Evolutionary conservation across 2,888 invertebrate genomes (phyloP).

Genomic region (Chouioia cunea): DNA sequence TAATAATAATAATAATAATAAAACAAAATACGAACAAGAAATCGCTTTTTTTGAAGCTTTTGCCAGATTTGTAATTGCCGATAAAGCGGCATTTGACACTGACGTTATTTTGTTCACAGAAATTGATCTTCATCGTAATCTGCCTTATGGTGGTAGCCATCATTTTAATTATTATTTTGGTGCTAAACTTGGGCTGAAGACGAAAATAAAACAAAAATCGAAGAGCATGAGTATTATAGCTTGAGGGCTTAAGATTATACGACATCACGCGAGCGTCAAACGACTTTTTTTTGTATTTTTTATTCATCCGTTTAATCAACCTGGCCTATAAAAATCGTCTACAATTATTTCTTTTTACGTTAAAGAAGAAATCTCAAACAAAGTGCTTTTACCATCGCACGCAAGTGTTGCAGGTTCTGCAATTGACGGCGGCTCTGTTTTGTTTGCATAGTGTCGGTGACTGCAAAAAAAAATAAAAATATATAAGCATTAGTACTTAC

Average conservation of each 20-base stretch:
- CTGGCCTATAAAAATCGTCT: too few species aligned
- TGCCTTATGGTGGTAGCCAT: slow-evolving; percentile 84
- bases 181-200: slow-evolving; percentile 61
- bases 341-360: too few species aligned
- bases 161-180: slow-evolving; percentile 81
- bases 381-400: too few species aligned
- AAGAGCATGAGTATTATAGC: not conserved
- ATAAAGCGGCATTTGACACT: slow-evolving; percentile 48
- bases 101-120: slow-evolving; percentile 75
- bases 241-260: too few species aligned
- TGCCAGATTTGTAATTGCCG: slow-evolving; percentile 5
- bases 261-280: not conserved
- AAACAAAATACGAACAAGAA: not conserved
- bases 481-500: too few species aligned
- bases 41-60: slow-evolving; percentile 36
- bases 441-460: too few species aligned
- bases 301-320: too few species aligned
- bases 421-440: too few species aligned
- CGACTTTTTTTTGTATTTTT: not conserved
- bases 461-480: too few species aligned
- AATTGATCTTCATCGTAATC: slow-evolving; percentile 90
- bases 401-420: too few species aligned
- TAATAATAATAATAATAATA: too few species aligned
- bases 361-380: too few species aligned
- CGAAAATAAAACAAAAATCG: not conserved